These are phyloP conservation scores for Leistus spinibarbis DNA, from an alignment of 2,888 invertebrate genomes.

Conservation along the genomic window DNA sequence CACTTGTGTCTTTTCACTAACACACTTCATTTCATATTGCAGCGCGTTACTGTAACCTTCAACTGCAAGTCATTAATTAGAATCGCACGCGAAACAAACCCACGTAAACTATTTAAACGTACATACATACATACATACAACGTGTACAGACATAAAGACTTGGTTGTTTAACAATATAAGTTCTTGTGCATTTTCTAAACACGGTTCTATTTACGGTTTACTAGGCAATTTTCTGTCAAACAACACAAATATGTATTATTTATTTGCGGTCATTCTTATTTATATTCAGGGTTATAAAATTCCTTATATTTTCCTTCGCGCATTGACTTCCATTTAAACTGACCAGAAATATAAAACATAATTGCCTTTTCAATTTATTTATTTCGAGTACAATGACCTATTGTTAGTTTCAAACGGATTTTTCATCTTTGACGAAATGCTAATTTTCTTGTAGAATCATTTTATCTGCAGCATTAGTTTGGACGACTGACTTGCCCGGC, in stretches of 20 bases:
- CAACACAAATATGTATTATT: neutral
- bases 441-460: neutral
- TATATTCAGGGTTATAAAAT: no score
- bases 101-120: neutral
- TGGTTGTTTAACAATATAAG: neutral
- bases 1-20: constrained; percentile 26
- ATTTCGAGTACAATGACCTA: neutral
- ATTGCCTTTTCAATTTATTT: neutral
- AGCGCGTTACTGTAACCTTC: constrained; percentile 21
- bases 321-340: neutral
- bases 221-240: neutral
- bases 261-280: neutral
- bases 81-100: neutral
- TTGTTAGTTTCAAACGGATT: neutral
- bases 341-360: neutral
- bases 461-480: no score
- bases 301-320: neutral
- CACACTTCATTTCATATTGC: constrained; percentile 12
- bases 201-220: neutral
- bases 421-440: neutral
- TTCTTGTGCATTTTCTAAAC: neutral
- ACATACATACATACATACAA: neutral
- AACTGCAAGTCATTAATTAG: neutral
- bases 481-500: no score
- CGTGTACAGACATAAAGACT: neutral